Conservation (phyloP, 1,140 invertebrate genomes). For the Lordiphosa stackelbergi region DNA sequence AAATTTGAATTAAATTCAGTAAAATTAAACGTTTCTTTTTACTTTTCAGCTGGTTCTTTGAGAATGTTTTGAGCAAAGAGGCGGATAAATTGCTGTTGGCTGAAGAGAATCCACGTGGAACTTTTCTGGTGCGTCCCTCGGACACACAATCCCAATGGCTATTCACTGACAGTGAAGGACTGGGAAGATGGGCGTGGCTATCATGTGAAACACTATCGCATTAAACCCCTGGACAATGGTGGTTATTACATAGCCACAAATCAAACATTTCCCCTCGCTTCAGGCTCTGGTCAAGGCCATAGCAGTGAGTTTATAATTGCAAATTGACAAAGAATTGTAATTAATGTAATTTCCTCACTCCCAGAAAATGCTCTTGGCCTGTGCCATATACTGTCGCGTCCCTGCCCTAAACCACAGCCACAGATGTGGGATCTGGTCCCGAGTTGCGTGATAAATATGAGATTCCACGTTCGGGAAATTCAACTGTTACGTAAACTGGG, state of each 20-base stretch:
- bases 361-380: conserved; percentile 94
- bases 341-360: conserved; percentile 1
- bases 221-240: conserved; percentile 95
- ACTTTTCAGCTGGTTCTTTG: conserved; percentile 97
- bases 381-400: conserved; percentile 93
- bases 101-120: conserved; percentile 95
- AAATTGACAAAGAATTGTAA: conserved; percentile 1
- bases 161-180: conserved; percentile 96
- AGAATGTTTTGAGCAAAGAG: conserved; percentile 96
- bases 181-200: conserved; percentile 94
- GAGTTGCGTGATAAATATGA: conserved; percentile 98
- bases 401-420: conserved; percentile 95
- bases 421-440: conserved; percentile 96
- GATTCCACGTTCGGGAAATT: conserved; percentile 92
- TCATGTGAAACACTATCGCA: conserved; percentile 98
- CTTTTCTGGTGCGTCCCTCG: conserved; percentile 95
- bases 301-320: conserved; percentile 84
- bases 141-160: conserved; percentile 95
- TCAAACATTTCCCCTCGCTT: conserved; percentile 93
- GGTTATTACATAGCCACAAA: conserved; percentile 97
- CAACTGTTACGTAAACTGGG: conserved; percentile 93
- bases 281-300: conserved; percentile 93
- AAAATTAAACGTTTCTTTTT: not conserved
- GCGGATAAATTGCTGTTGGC: conserved; percentile 95
- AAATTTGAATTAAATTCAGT: not conserved